Evolutionary conservation across 2,113 vertebrate genomes (phyloP).

Genomic region (Arenaria interpres): DNA sequence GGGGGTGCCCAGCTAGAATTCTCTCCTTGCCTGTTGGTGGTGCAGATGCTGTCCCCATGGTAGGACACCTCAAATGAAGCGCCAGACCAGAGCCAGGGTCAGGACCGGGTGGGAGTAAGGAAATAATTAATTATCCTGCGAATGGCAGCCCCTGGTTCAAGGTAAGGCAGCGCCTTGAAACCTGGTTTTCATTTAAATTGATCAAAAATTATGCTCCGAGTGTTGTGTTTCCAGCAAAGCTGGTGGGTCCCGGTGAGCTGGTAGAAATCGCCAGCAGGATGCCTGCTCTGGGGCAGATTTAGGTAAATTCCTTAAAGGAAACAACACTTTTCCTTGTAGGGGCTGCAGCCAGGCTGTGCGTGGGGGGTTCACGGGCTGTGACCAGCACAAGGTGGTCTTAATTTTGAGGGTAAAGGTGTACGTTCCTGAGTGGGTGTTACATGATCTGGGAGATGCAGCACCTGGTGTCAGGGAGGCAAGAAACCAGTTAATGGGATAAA

Average conservation of each 20-base stretch:
- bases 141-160: not conserved
- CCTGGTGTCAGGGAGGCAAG: not conserved
- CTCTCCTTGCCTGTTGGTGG: not conserved
- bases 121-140: not conserved
- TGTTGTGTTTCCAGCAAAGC: not conserved
- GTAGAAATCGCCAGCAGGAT: not conserved
- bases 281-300: not conserved
- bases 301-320: not conserved
- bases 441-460: not conserved
- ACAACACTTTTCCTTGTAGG: not conserved
- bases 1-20: not conserved
- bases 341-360: not conserved
- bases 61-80: not conserved
- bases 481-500: not conserved
- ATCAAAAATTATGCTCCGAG: not conserved
- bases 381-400: not conserved
- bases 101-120: not conserved
- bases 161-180: not conserved
- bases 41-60: rapidly evolving
- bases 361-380: not conserved
- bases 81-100: not conserved
- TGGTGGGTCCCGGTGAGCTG: not conserved
- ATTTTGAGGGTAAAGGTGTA: not conserved
- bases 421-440: not conserved
- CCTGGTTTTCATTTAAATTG: not conserved